A percentile compares a stretch with the other conserved stretches of the same genome.
phyloP scores from a whole-genome alignment of 1,140 invertebrate species.

The Drosophila setifemur region DNA sequence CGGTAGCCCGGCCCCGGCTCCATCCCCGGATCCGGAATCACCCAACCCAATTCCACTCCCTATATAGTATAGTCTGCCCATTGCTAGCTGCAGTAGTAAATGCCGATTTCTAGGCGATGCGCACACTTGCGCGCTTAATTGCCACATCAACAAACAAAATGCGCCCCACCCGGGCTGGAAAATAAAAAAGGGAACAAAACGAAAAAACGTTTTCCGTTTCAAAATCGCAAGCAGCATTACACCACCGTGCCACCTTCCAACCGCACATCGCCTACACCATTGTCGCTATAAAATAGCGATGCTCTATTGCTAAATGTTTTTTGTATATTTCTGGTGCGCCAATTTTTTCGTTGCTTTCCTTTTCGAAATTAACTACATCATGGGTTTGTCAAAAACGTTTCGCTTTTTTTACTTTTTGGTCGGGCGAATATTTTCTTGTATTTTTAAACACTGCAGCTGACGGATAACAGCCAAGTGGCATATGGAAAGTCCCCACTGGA shows the following conservation, averaged over 20 bases:
- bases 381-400: slow-evolving; percentile 69
- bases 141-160: slow-evolving; percentile 52
- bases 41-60: background rate
- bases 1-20: slow-evolving; percentile 33
- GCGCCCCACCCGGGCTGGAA: slow-evolving; percentile 5
- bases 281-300: slow-evolving; percentile 46
- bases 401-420: background rate
- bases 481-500: slow-evolving; percentile 40
- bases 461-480: slow-evolving; percentile 23
- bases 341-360: slow-evolving; percentile 56
- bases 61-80: slow-evolving; percentile 10
- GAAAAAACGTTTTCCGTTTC: slow-evolving; percentile 37
- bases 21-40: background rate
- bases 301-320: slow-evolving; percentile 50
- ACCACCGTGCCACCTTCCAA: too few species aligned
- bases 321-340: slow-evolving; percentile 72
- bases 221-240: slow-evolving; percentile 8
- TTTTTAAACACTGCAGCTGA: slow-evolving; percentile 16
- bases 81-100: slow-evolving; percentile 20
- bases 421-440: background rate
- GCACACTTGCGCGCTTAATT: slow-evolving; percentile 49
- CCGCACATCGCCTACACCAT: background rate
- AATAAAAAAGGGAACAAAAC: slow-evolving; percentile 27
- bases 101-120: slow-evolving; percentile 37
- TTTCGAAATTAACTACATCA: slow-evolving; percentile 70